Evolutionary conservation across 1,140 invertebrate genomes (phyloP).

Genomic region (Mizuhopecten yessoensis): DNA sequence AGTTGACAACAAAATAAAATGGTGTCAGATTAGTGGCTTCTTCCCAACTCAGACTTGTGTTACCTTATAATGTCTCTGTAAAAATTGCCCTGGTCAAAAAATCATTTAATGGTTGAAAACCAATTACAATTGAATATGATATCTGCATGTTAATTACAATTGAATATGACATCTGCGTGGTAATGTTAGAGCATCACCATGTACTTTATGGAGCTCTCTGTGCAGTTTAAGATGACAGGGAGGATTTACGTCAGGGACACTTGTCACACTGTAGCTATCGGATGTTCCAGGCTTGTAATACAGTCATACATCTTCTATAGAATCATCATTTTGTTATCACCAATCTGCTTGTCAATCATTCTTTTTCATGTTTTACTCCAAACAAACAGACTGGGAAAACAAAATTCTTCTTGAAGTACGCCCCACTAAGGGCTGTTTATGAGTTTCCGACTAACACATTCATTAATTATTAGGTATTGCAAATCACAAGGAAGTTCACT

Average conservation of each 20-base stretch:
- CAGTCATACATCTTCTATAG: neutral
- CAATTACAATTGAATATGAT: neutral
- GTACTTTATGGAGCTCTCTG: neutral
- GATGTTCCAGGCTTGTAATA: neutral
- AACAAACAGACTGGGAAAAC: neutral
- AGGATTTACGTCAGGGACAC: neutral
- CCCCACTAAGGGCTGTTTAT: neutral
- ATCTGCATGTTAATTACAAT: neutral
- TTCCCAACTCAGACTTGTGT: neutral
- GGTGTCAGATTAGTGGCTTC: neutral
- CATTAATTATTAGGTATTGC: conserved; percentile 5
- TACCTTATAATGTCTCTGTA: neutral
- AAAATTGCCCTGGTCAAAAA: neutral
- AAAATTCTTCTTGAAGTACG: conserved; percentile 9
- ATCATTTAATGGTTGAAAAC: too few species aligned
- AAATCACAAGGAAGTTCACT: neutral
- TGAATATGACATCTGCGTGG: neutral
- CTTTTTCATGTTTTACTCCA: neutral
- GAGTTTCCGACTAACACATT: neutral
- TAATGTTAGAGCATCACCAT: neutral
- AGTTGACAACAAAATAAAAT: neutral
- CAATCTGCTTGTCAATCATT: neutral
- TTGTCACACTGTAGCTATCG: neutral
- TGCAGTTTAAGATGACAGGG: neutral
- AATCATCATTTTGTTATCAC: conserved; percentile 25